Percentiles rank a stretch among this genome's conserved stretches.
Evolutionary conservation across 2,888 invertebrate species (phyloP).

Genomic region (Diaphora mendica): DNA sequence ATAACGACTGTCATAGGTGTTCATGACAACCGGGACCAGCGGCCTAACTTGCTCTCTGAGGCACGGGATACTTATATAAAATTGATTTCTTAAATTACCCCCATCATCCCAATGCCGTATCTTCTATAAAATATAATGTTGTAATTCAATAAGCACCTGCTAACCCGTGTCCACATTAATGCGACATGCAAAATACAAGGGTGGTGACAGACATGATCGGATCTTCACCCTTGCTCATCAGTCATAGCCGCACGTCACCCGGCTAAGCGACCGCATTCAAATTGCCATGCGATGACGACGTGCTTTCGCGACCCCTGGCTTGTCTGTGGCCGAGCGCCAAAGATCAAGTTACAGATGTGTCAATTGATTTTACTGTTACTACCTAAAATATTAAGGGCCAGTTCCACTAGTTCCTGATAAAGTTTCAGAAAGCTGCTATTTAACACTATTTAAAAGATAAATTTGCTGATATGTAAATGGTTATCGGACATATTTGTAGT

Average conservation of each 20-base stretch:
- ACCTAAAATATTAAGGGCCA: constrained; percentile 24
- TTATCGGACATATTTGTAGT: too few species aligned
- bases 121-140: constrained; percentile 39
- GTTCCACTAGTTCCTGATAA: too few species aligned
- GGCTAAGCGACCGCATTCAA: constrained; percentile 86
- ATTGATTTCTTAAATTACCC: neutral
- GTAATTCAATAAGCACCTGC: constrained; percentile 62
- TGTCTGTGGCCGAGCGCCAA: constrained; percentile 70
- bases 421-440: too few species aligned
- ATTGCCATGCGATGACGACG: constrained; percentile 84
- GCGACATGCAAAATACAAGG: constrained; percentile 78
- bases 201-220: constrained; percentile 78
- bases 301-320: constrained; percentile 83
- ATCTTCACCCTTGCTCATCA: constrained; percentile 86
- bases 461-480: too few species aligned
- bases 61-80: too few species aligned
- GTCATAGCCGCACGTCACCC: constrained; percentile 80
- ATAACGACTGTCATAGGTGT: too few species aligned
- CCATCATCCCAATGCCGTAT: neutral
- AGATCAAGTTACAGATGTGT: constrained; percentile 37
- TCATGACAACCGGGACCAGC: too few species aligned
- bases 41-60: too few species aligned
- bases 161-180: constrained; percentile 69
- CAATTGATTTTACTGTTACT: constrained; percentile 16
- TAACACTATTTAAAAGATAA: too few species aligned